phyloP scores from a whole-genome alignment of 2,888 invertebrate species.

The Hipparchia sbordonii region DNA sequence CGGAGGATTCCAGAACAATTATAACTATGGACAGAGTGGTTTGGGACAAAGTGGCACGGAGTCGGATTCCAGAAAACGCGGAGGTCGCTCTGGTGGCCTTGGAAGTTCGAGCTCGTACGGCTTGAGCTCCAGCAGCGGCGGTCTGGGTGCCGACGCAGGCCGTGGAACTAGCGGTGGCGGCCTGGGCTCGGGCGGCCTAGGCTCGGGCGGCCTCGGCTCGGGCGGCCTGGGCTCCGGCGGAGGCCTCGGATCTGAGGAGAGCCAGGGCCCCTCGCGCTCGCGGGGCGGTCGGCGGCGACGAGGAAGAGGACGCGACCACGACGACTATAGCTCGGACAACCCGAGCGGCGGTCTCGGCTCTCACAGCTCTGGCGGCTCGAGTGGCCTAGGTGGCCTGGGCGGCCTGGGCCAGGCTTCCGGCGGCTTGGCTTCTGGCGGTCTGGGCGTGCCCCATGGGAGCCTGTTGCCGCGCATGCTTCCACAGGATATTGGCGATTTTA shows the following conservation, averaged over 20 bases:
- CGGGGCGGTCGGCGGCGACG: conserved; percentile 69
- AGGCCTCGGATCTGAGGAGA: conserved; percentile 50
- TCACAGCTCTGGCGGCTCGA: conserved; percentile 50
- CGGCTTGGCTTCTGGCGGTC: conserved; percentile 75
- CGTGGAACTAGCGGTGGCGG: conserved; percentile 42
- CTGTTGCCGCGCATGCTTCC: conserved; percentile 76
- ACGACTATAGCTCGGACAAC: conserved; percentile 57
- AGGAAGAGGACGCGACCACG: conserved; percentile 71
- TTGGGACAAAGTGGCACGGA: conserved; percentile 70
- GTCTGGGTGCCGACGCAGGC: conserved; percentile 50
- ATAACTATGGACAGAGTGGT: conserved; percentile 63
- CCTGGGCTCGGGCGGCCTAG: conserved; percentile 44
- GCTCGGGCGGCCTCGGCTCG: conserved; percentile 46
- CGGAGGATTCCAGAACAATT: conserved; percentile 49
- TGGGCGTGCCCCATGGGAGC: conserved; percentile 73
- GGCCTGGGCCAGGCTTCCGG: conserved; percentile 55
- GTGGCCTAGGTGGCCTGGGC: conserved; percentile 53
- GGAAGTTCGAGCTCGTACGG: conserved; percentile 50
- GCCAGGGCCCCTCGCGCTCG: conserved; percentile 51
- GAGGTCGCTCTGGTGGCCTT: conserved; percentile 56
- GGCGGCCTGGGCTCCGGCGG: conserved; percentile 50
- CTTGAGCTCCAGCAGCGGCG: conserved; percentile 53
- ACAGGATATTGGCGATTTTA: conserved; percentile 57
- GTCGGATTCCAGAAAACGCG: conserved; percentile 78
- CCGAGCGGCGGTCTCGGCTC: conserved; percentile 56